Evolutionary conservation across 1,140 invertebrate genomes (phyloP), one percentile per base, ranked within the genome.

Genomic region (Pseudoatta argentina): DNA sequence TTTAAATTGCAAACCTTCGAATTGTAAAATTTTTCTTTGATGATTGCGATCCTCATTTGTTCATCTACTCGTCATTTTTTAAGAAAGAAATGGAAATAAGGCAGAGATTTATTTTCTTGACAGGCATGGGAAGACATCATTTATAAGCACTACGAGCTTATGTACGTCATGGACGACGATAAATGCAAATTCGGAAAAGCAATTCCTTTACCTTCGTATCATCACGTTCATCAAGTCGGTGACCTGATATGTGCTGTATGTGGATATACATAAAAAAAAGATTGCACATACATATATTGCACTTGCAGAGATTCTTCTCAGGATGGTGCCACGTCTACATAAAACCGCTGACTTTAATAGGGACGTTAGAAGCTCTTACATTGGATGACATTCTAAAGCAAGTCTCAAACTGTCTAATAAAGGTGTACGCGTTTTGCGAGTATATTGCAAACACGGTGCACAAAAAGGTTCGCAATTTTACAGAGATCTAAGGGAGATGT

Each of bases 61-160:
- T 16, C 39, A 69, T 53, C 27, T 24, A 34, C 16, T 69, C 24
- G 44, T 39, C 12, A 12, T 7, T 69, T 69, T 5, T 21, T 8
- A 82, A 30, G 16, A 18, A 21, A 27, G 7, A 82, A 72, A 21
- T 57, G 34, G 12, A 63, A 59, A 75, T 75, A 61, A 73, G 24
- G 30, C 7, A 7, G 24, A 61, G 44, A 51, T 75, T 61, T n/a
- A 24, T 34, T 75, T 27, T 83, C n/a, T 76, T 34, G 6, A 63
- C 64, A 93, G 93, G 86, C 89, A 14, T 48, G 88, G 24, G 92
- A 93, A 63, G 89, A 92, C 64, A 87, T 90, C 44, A 93, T 93
- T 66, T 92, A 91, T 55, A 89, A 88, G 7, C 91, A 92, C 73
- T 88, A 92, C 0, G 69, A 88, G 77, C 27, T 12, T 5, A 59